A percentile compares a stretch with the other conserved stretches of the same genome.
phyloP scores from a whole-genome alignment of 1,140 invertebrate genomes.

The Aricia agestis region DNA sequence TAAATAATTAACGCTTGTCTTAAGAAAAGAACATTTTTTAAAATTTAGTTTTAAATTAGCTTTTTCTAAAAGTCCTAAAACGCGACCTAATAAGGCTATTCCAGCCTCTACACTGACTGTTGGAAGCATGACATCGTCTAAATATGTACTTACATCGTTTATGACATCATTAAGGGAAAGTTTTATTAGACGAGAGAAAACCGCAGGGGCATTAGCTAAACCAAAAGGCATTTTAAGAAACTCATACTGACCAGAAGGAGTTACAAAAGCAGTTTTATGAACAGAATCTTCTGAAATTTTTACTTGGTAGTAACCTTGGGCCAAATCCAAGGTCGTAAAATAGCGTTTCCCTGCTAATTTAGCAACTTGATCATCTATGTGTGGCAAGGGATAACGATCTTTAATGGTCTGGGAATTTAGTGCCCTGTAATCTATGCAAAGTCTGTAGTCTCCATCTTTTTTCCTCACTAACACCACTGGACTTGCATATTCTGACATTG shows the following conservation, averaged over 20 bases:
- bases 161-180: too few relatives aligned
- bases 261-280: not conserved
- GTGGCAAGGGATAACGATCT: constrained; percentile 21
- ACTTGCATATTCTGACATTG: too few relatives aligned
- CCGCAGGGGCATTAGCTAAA: not conserved
- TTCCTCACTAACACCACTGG: not conserved
- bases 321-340: constrained; percentile 23
- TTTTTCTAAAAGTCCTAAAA: constrained; percentile 11
- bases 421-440: constrained; percentile 23
- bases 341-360: constrained; percentile 15
- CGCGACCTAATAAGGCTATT: too few relatives aligned
- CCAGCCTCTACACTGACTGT: too few relatives aligned
- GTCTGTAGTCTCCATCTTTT: not conserved
- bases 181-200: not conserved
- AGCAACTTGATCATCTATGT: constrained; percentile 23
- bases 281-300: constrained; percentile 4
- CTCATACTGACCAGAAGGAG: constrained; percentile 14
- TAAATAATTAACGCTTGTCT: constrained; percentile 21
- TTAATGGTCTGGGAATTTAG: constrained; percentile 19
- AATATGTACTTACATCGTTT: too few relatives aligned
- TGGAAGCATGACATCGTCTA: too few relatives aligned
- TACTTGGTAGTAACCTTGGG: constrained; percentile 17
- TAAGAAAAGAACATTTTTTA: constrained; percentile 23
- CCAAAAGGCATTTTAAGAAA: constrained; percentile 26
- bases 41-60: constrained; percentile 25